A percentile compares a stretch with the other conserved stretches of the same genome.
Evolutionary conservation across 2,888 invertebrate genomes (phyloP).

Genomic region (Bursaphelenchus okinawaensis): DNA sequence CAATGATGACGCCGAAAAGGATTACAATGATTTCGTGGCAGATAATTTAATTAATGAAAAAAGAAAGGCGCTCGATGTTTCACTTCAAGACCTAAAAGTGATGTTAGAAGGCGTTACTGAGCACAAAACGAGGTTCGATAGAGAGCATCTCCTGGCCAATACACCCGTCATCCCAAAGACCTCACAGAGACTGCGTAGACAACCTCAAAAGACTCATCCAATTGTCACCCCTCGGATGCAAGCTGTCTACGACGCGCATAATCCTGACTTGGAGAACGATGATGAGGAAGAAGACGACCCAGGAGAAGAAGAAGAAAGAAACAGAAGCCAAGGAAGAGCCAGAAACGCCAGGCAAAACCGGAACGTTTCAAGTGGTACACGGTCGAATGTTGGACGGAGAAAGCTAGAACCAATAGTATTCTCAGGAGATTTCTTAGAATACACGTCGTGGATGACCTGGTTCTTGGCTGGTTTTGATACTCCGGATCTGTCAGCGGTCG

Average conservation of each 20-base stretch:
- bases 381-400: background rate
- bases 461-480: background rate
- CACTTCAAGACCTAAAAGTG: background rate
- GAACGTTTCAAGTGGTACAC: background rate
- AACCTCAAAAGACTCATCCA: background rate
- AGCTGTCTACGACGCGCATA: background rate
- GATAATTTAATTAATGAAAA: background rate
- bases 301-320: too few relatives aligned
- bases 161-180: background rate
- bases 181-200: background rate
- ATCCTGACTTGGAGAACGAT: background rate
- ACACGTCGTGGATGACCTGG: background rate
- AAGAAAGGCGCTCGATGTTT: background rate
- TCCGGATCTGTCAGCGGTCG: background rate
- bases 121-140: background rate
- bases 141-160: background rate
- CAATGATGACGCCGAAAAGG: background rate
- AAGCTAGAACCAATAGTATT: background rate
- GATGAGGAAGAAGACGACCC: background rate
- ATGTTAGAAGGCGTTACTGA: background rate
- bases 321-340: too few relatives aligned
- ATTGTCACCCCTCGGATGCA: background rate
- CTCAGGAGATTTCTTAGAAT: background rate
- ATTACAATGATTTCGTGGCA: background rate
- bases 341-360: background rate